Conservation (phyloP, 2,113 vertebrate species). For the Oreochromis aureus region DNA sequence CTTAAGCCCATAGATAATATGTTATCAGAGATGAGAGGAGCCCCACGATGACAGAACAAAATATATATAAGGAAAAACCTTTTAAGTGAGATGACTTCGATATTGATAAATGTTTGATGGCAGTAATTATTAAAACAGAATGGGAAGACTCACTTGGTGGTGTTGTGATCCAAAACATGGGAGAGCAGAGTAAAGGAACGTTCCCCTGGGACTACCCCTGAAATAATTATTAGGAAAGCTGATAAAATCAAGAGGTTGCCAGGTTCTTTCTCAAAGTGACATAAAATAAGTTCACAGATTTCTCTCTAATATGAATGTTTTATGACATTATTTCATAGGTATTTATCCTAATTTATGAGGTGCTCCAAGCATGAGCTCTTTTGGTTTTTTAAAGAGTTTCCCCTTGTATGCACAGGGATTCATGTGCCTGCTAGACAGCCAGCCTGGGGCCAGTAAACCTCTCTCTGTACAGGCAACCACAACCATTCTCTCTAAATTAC, state of each 20-base stretch:
- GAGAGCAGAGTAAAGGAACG: background rate
- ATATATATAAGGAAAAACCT: slow-evolving; percentile 49
- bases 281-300: slow-evolving; percentile 48
- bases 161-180: slow-evolving; percentile 1
- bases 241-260: slow-evolving; percentile 1
- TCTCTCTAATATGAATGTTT: slow-evolving; percentile 38
- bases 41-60: slow-evolving; percentile 17
- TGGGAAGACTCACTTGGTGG: background rate
- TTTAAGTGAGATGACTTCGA: slow-evolving; percentile 42
- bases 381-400: slow-evolving; percentile 57
- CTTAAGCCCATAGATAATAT: slow-evolving; percentile 66
- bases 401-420: slow-evolving; percentile 47
- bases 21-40: slow-evolving; percentile 51
- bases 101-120: slow-evolving; percentile 24
- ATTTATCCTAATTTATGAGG: slow-evolving; percentile 65
- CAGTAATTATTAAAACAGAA: slow-evolving; percentile 19
- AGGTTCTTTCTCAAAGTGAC: slow-evolving; percentile 14
- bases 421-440: slow-evolving; percentile 55
- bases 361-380: slow-evolving; percentile 50
- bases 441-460: slow-evolving; percentile 64
- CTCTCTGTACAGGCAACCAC: slow-evolving; percentile 54
- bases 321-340: slow-evolving; percentile 57
- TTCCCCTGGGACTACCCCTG: background rate
- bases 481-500: slow-evolving; percentile 65
- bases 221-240: background rate